phyloP scores from a whole-genome alignment of 2,797 vertebrate genomes.

The Tenualosa thibaudeaui region DNA sequence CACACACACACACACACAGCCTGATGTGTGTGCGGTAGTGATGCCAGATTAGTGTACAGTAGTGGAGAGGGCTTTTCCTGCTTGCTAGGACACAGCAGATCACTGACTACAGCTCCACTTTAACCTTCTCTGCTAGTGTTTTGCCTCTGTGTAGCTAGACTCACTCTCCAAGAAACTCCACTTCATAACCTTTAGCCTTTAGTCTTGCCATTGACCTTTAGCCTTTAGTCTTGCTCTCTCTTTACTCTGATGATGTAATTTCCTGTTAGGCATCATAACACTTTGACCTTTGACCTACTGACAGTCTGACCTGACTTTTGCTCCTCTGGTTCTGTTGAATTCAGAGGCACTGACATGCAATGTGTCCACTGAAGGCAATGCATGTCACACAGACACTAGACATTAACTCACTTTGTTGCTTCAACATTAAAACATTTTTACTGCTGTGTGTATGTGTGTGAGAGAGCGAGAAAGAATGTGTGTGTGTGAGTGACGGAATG shows the following conservation, averaged over 20 bases:
- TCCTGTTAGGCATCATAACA: conserved; percentile 17
- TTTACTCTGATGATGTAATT: not conserved
- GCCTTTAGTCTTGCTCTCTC: not conserved
- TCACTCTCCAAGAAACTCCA: not conserved
- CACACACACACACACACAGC: too few species aligned
- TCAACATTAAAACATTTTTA: not conserved
- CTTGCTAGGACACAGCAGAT: not conserved
- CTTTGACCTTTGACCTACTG: conserved; percentile 17
- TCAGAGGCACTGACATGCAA: conserved; percentile 28
- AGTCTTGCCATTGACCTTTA: not conserved
- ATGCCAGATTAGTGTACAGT: not conserved
- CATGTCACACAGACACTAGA: conserved; percentile 32
- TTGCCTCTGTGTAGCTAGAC: not conserved
- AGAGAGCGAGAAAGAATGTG: not conserved
- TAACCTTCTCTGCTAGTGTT: not conserved
- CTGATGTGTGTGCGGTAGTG: not conserved
- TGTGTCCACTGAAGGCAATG: conserved; percentile 14
- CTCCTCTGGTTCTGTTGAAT: conserved; percentile 43
- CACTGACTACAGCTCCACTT: too few species aligned
- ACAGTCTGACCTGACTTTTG: conserved; percentile 32
- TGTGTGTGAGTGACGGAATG: conserved; percentile 30
- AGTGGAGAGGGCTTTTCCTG: not conserved
- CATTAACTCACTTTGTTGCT: conserved; percentile 1
- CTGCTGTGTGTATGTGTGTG: not conserved
- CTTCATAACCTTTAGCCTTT: not conserved